Conservation (phyloP, 2,888 invertebrate species). For the Agrenia bidenticulata region DNA sequence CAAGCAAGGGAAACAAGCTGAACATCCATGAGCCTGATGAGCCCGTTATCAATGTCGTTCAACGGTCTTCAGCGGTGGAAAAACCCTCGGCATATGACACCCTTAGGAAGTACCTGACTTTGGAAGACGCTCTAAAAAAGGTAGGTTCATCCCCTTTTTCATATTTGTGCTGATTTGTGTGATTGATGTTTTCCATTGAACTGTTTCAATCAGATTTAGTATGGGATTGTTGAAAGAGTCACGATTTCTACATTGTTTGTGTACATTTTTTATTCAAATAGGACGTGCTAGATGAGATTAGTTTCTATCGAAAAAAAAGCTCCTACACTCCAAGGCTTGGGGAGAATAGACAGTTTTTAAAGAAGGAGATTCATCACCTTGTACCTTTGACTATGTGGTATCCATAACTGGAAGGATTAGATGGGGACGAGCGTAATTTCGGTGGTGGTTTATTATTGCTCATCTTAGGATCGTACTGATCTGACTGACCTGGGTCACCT, state of each 20-base stretch:
- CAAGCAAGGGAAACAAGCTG: slow-evolving; percentile 5
- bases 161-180: too few relatives aligned
- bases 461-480: too few relatives aligned
- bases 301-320: neutral
- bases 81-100: slow-evolving; percentile 52
- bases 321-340: neutral
- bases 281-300: slow-evolving; percentile 6
- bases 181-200: too few relatives aligned
- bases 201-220: too few relatives aligned
- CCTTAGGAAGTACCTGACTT: slow-evolving; percentile 47
- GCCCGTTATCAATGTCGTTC: slow-evolving; percentile 38
- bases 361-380: slow-evolving; percentile 16
- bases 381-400: neutral
- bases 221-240: too few relatives aligned
- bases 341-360: slow-evolving; percentile 8
- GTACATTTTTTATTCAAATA: neutral
- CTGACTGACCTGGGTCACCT: too few relatives aligned
- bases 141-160: slow-evolving; percentile 25
- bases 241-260: too few relatives aligned
- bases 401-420: neutral
- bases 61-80: slow-evolving; percentile 42
- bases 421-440: too few relatives aligned
- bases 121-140: slow-evolving; percentile 52
- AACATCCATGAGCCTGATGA: slow-evolving; percentile 27
- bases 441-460: too few relatives aligned